Conservation (phyloP, 2,888 invertebrate genomes). For the Tridacna crocea region DNA sequence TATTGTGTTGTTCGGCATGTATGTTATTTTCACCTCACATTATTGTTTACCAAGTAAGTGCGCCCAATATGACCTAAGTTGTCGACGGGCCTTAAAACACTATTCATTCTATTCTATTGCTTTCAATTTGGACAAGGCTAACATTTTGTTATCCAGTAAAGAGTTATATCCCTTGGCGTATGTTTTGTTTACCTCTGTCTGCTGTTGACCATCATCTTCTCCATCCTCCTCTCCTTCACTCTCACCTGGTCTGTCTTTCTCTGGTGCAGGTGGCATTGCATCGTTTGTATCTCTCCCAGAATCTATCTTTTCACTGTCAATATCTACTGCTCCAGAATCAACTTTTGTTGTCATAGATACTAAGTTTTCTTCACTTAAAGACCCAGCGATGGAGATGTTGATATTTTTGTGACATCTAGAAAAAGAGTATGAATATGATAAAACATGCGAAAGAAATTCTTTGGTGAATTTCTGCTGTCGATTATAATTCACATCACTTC, state of each 20-base stretch:
- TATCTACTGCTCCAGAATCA: slow-evolving; percentile 18
- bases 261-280: slow-evolving; percentile 2
- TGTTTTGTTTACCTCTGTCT: too few relatives aligned
- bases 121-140: too few relatives aligned
- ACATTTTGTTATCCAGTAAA: too few relatives aligned
- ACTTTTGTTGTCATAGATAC: background rate
- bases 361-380: slow-evolving; percentile 6
- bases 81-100: too few relatives aligned
- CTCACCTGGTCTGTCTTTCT: background rate
- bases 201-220: background rate
- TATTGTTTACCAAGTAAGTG: too few relatives aligned
- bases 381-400: slow-evolving; percentile 22
- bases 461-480: too few relatives aligned
- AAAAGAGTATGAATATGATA: background rate
- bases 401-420: slow-evolving; percentile 25
- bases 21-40: too few relatives aligned
- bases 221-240: background rate
- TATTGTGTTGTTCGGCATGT: too few relatives aligned
- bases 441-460: background rate
- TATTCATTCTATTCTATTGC: too few relatives aligned
- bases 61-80: too few relatives aligned
- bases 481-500: too few relatives aligned
- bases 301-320: slow-evolving; percentile 17
- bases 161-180: too few relatives aligned
- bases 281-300: background rate